Evolutionary conservation across 2,113 vertebrate species (phyloP), one percentile per base, ranked within the genome.

Genomic region (Phaetusa simplex): DNA sequence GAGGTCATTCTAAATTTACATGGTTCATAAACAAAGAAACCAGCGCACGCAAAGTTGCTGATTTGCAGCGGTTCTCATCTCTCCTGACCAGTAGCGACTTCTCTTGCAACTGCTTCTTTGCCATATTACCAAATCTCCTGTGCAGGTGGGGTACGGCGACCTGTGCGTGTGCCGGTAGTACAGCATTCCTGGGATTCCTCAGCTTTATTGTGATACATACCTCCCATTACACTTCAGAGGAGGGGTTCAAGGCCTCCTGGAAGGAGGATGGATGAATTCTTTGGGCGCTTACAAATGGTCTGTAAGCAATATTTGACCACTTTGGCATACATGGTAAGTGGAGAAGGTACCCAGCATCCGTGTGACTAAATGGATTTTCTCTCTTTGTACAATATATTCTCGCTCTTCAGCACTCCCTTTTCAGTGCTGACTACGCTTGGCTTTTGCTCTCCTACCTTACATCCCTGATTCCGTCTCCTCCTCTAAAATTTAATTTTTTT

Each of bases 181-280:
- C 13, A 14, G 19, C 13, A 8, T 12, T 50, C 59, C 78, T 9
- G 45, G 30, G 8, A 4, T 62, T 67, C 50, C 62, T 58, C 24
- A 43, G 76, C 52, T 55, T 58, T 8, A 0, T 1, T 15, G 9
- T 9, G 14, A 4, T 52, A 52, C 4, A 0, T 42, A 30, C 30
- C 40, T 66, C 22, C 43, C 7, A 1, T 11, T 29, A 1, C 45
- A 29, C 42, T 32, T 42, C 42, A 67, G 80, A 71, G 55, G 14
- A 90, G 18, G 12, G 6, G 2, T 40, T 79, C 38, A 9, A 53
- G 45, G 18, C 49, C 24, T 65, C 29, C 59, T 58, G 43, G 58
- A 76, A 93, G 43, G n/a, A 62, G 34, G 4, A n/a, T 58, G 56
- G 61, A 19, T 84, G n/a, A 70, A 47, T 80, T 70, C 16, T 85